A percentile compares a stretch with the other conserved stretches of the same genome.
These are phyloP conservation scores for Mellilla xanthometata DNA, from an alignment of 2,888 invertebrate species.

Conservation along the genomic window DNA sequence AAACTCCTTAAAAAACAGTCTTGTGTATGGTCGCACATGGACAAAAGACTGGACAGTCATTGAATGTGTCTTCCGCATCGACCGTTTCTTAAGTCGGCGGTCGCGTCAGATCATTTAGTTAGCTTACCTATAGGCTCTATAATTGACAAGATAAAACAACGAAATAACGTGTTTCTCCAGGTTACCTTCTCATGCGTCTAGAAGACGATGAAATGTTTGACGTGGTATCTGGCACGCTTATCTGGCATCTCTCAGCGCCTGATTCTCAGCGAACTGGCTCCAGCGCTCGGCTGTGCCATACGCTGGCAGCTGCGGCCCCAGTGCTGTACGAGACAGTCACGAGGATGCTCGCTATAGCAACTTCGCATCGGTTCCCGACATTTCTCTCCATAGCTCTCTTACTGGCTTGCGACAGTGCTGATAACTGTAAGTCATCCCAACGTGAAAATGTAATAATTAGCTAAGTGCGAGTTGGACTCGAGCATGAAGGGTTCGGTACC, in stretches of 20 bases:
- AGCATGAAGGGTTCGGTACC: too few relatives aligned
- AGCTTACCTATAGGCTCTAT: too few relatives aligned
- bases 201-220: slow-evolving; percentile 55
- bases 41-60: too few relatives aligned
- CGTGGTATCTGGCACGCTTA: slow-evolving; percentile 46
- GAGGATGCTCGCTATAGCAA: slow-evolving; percentile 57
- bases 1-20: too few relatives aligned
- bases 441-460: too few relatives aligned
- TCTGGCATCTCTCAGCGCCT: slow-evolving; percentile 57
- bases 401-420: slow-evolving; percentile 48
- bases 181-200: slow-evolving; percentile 54
- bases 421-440: slow-evolving; percentile 51
- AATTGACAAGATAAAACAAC: too few relatives aligned
- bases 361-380: slow-evolving; percentile 44
- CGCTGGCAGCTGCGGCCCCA: slow-evolving; percentile 45
- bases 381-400: slow-evolving; percentile 53
- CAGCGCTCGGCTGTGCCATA: slow-evolving; percentile 26
- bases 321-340: slow-evolving; percentile 44
- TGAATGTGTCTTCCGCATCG: too few relatives aligned
- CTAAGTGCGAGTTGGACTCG: too few relatives aligned
- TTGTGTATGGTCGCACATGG: too few relatives aligned
- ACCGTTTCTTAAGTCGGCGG: too few relatives aligned
- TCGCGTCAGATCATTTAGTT: too few relatives aligned
- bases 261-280: slow-evolving; percentile 22
- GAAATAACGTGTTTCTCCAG: slow-evolving; percentile 33